Evolutionary conservation across 1,140 invertebrate genomes (phyloP), one percentile per base, ranked within the genome.

Genomic region (Bemisia tabaci): DNA sequence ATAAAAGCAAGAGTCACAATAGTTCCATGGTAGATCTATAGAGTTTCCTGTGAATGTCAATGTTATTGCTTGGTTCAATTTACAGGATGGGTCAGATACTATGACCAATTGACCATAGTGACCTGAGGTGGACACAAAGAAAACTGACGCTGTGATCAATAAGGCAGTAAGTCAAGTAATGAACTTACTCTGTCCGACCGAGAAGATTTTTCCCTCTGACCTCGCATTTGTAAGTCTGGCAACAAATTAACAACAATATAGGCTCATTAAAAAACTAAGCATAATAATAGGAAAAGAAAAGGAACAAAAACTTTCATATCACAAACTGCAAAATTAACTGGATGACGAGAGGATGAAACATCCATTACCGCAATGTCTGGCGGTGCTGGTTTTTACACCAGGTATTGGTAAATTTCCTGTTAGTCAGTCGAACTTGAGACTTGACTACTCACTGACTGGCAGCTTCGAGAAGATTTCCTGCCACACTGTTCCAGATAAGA

Each of bases 401-500:
- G 33, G 33, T 48, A 48, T 17, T 48, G 33, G 33, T 48, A 48
- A 48, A 48, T 48, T 48, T 48, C 33, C 17, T 48, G 33, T 68
- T 59, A 69, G 33, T 70, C 64, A 23, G 69, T 71, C 11, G 71
- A 72, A 5, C 67, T 68, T 2, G 72, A 73, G 12, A 66, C 79
- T 70, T 80, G 79, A 70, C 79, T 81, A 63, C 78, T 80, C 1
- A 80, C 78, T 17, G 79, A 80, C 60, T 80, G 79, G 9, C 77
- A 79, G 64, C 84, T 86, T 68, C 86, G 82, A 59, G 85, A 88
- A 26, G 84, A 86, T 79, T 86, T 91, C 73, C 85, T 82, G 75
- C 85, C 83, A 68, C 85, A 79, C 68, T 82, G 85, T 79, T 94
- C 92, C 70, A 96, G 80, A 77, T 94, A 96, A n/a, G 91, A 91